Conservation (phyloP, 1,140 invertebrate genomes). For the Saccostrea glomerata region DNA sequence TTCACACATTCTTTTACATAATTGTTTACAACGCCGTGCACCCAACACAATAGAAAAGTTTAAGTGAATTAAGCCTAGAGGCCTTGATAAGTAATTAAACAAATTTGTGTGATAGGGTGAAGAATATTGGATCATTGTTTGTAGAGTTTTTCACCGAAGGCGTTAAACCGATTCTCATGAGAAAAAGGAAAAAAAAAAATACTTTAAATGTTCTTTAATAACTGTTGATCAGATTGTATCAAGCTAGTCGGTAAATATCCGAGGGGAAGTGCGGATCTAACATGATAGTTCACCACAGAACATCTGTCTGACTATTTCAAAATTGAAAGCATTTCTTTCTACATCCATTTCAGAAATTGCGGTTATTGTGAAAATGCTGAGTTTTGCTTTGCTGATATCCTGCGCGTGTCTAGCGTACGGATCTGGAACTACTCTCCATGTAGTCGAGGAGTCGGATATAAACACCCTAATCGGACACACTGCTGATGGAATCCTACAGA, state of each 20-base stretch:
- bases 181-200: not conserved
- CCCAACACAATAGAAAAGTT: constrained; percentile 7
- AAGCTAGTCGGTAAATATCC: not conserved
- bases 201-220: not conserved
- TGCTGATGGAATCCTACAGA: not conserved
- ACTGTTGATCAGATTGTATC: constrained; percentile 23
- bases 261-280: not conserved
- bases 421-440: not conserved
- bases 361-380: not conserved
- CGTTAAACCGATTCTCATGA: constrained; percentile 19
- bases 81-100: not conserved
- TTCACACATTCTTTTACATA: constrained; percentile 30
- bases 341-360: not conserved
- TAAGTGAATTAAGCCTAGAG: constrained; percentile 15
- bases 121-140: not conserved
- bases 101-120: not conserved
- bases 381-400: constrained; percentile 5
- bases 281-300: not conserved
- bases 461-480: not conserved
- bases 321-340: not conserved
- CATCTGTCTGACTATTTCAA: not conserved
- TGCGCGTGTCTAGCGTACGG: not conserved
- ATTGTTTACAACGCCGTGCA: not conserved
- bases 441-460: constrained; percentile 8
- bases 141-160: not conserved